Percentiles rank a stretch among this genome's conserved stretches.
Conservation (phyloP, 92 coral and sea anemone species). For the Epizoanthus stellaris region DNA sequence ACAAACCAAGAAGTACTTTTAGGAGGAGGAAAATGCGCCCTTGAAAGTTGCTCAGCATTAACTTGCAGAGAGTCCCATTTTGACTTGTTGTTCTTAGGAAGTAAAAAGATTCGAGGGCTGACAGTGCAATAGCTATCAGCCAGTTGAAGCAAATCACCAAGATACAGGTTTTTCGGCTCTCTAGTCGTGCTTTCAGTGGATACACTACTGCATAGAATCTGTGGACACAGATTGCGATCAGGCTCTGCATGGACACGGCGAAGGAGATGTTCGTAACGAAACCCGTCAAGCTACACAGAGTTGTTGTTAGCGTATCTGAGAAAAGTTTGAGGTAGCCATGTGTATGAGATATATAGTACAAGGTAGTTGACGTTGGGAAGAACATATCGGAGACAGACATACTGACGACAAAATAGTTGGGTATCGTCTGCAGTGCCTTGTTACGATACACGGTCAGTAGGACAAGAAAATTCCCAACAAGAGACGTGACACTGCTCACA, state of each 20-base stretch:
- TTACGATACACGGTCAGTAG: not conserved
- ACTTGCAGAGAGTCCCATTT: too few species aligned
- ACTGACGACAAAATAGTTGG: not conserved
- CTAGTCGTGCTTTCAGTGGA: constrained; percentile 20
- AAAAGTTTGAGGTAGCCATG: not conserved
- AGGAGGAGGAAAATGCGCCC: too few species aligned
- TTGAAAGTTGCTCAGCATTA: too few species aligned
- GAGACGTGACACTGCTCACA: not conserved
- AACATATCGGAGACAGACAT: not conserved
- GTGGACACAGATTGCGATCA: constrained; percentile 21
- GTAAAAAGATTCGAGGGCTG: not conserved
- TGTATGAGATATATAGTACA: not conserved
- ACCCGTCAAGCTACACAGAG: not conserved
- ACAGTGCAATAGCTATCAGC: not conserved
- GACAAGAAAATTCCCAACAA: not conserved
- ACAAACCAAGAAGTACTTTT: too few species aligned
- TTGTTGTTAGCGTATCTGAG: not conserved
- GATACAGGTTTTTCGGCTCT: not conserved
- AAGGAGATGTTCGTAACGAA: not conserved
- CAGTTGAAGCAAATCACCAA: constrained; percentile 12
- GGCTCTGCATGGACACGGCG: constrained; percentile 1
- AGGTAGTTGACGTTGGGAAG: not conserved
- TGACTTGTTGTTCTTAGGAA: not conserved
- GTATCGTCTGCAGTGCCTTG: not conserved
- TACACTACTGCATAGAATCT: constrained; percentile 16